Conservation (phyloP, 1,140 invertebrate genomes). For the Bombus terrestris region DNA sequence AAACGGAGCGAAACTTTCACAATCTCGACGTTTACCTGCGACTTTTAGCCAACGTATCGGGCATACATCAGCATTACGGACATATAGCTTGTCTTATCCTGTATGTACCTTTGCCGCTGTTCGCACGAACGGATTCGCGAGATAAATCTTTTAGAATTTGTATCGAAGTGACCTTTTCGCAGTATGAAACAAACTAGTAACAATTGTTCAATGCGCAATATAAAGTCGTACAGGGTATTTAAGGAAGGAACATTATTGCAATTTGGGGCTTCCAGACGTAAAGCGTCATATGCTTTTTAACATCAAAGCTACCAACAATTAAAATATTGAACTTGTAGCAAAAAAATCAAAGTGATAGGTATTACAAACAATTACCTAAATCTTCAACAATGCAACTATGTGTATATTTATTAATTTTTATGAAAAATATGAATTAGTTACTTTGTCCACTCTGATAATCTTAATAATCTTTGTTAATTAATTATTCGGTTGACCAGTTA, state of each 20-base stretch:
- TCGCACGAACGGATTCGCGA: background rate
- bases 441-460: too few relatives aligned
- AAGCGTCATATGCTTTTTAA: too few relatives aligned
- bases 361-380: too few relatives aligned
- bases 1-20: slow-evolving; percentile 20
- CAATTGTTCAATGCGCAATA: background rate
- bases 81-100: too few relatives aligned
- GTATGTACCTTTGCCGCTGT: background rate
- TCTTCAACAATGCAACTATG: too few relatives aligned
- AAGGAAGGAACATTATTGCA: background rate
- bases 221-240: background rate
- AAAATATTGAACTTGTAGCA: too few relatives aligned
- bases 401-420: too few relatives aligned
- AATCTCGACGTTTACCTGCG: slow-evolving; percentile 8
- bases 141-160: background rate
- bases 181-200: background rate
- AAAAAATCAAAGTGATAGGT: too few relatives aligned
- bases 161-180: background rate
- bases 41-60: background rate
- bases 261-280: background rate
- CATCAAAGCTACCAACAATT: too few relatives aligned
- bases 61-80: background rate
- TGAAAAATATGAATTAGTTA: too few relatives aligned
- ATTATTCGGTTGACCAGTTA: too few relatives aligned
- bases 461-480: too few relatives aligned